Percentiles rank a stretch among this genome's conserved stretches.
phyloP scores from a whole-genome alignment of 2,113 vertebrate genomes.

The Alethe castanea region DNA sequence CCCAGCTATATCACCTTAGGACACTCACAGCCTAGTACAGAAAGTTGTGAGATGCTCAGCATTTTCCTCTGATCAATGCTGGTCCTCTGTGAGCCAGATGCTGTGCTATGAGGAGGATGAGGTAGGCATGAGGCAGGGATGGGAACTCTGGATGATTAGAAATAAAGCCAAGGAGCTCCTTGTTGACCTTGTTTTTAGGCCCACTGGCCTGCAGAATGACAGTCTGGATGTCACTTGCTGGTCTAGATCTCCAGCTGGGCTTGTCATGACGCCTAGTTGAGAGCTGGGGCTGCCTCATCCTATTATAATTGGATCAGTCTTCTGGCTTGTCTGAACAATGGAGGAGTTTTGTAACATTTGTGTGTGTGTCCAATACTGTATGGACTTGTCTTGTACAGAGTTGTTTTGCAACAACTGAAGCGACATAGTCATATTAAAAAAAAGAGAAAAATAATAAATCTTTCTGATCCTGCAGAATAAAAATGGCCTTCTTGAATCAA shows the following conservation, averaged over 20 bases:
- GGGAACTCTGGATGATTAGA: neutral
- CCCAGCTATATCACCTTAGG: constrained; percentile 1
- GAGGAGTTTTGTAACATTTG: neutral
- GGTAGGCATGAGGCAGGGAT: neutral
- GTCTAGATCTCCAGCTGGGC: neutral
- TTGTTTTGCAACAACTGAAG: constrained; percentile 25
- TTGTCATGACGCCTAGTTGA: neutral
- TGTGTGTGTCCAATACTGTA: neutral
- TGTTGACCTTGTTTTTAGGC: constrained; percentile 26
- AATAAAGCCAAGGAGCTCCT: neutral
- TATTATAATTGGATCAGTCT: neutral
- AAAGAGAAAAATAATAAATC: constrained; percentile 4
- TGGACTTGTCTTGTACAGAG: neutral
- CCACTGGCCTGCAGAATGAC: constrained; percentile 13
- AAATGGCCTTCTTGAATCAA: constrained; percentile 34
- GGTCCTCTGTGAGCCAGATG: neutral
- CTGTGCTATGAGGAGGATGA: neutral
- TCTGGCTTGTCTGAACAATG: neutral
- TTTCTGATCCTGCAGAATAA: constrained; percentile 12
- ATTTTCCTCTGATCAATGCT: neutral
- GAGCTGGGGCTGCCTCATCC: neutral
- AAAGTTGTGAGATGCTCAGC: neutral
- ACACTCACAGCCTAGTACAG: neutral
- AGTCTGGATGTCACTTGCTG: neutral
- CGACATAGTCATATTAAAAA: neutral